Percentiles rank a stretch among this genome's conserved stretches.
Conservation (phyloP, 1,140 invertebrate genomes). For the Euborellia annulipes region DNA sequence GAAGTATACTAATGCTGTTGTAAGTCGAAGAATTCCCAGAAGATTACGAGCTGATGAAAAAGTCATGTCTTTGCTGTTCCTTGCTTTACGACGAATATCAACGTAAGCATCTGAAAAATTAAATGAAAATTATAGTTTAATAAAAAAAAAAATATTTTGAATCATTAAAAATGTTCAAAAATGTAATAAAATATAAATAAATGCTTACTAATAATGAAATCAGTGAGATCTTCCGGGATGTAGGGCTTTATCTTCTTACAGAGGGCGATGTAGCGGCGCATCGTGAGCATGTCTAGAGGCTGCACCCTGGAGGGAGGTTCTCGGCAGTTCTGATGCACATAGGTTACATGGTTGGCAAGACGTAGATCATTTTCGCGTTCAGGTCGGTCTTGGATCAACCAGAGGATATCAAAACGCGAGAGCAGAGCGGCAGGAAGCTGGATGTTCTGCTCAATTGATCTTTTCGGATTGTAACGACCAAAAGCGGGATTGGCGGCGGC, state of each 20-base stretch:
- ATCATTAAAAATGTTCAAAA: conserved; percentile 7
- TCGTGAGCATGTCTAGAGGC: conserved; percentile 82
- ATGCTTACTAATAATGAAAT: conserved; percentile 71
- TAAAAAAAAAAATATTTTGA: neutral
- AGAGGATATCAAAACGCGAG: conserved; percentile 94
- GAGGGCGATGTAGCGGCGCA: conserved; percentile 83
- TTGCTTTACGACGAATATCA: conserved; percentile 79
- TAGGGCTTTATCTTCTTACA: conserved; percentile 79
- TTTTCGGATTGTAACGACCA: conserved; percentile 92
- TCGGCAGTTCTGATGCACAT: conserved; percentile 83
- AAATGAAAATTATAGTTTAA: conserved; percentile 3
- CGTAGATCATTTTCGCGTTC: conserved; percentile 83
- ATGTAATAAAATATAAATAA: conserved; percentile 9
- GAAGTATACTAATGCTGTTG: conserved; percentile 64
- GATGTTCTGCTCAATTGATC: conserved; percentile 93
- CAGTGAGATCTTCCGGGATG: conserved; percentile 72
- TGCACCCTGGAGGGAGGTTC: conserved; percentile 65
- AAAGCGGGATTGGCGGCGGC: conserved; percentile 96
- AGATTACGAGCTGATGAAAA: conserved; percentile 92
- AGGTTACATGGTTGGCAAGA: conserved; percentile 93
- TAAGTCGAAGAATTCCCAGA: conserved; percentile 79
- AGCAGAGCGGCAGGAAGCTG: conserved; percentile 94
- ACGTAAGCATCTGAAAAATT: conserved; percentile 63
- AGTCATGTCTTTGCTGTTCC: conserved; percentile 79
- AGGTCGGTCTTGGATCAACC: conserved; percentile 92